Percentiles rank a stretch among this genome's conserved stretches.
phyloP scores from a whole-genome alignment of 2,888 invertebrate species.

The Ischnura elegans region DNA sequence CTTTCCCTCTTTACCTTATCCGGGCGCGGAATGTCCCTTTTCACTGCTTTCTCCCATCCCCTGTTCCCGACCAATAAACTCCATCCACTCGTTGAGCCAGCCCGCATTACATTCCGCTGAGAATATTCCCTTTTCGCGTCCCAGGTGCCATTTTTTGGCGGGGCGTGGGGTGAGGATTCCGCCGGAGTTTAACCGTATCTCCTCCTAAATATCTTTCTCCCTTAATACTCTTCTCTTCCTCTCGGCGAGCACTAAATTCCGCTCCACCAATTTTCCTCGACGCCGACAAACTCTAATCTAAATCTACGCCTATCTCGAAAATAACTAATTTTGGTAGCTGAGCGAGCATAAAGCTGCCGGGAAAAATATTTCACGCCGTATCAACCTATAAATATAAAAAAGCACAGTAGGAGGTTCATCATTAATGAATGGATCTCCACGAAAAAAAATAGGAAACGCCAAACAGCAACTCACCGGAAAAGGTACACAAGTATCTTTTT shows the following conservation, averaged over 20 bases:
- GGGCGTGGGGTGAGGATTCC: neutral
- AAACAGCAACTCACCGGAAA: neutral
- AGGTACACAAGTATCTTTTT: neutral
- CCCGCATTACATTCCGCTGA: neutral
- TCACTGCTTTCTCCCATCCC: neutral
- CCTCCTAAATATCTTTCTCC: neutral
- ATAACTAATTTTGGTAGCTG: neutral
- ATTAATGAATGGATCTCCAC: neutral
- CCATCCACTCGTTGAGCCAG: neutral
- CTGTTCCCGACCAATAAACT: neutral
- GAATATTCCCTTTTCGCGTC: constrained; percentile 11
- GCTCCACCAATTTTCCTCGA: neutral
- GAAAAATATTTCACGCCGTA: neutral
- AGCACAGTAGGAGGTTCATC: neutral
- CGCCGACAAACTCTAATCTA: neutral
- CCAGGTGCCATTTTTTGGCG: neutral
- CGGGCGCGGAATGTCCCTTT: neutral
- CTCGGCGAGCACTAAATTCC: neutral
- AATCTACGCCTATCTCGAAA: constrained; percentile 9
- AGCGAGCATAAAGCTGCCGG: neutral
- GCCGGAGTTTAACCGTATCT: neutral
- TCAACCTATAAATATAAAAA: too few species aligned
- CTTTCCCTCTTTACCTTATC: constrained; percentile 35
- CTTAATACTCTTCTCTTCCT: neutral
- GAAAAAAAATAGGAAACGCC: neutral